phyloP scores from a whole-genome alignment of 1,140 invertebrate species.

The Temnothorax nylanderi region DNA sequence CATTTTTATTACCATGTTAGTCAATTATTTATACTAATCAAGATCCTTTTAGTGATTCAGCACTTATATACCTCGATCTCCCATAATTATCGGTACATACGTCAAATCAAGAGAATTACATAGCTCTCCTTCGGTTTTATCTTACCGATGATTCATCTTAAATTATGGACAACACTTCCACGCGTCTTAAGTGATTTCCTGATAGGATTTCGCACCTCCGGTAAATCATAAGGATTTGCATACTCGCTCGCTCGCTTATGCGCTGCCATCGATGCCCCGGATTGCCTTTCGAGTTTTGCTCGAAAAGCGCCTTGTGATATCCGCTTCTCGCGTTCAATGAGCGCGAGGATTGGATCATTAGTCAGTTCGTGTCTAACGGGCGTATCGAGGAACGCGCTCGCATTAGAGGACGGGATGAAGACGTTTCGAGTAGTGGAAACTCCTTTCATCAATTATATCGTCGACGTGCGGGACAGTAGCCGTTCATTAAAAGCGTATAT shows the following conservation, averaged over 20 bases:
- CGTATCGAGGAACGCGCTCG: constrained; percentile 64
- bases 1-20: neutral
- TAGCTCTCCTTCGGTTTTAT: constrained; percentile 12
- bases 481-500: constrained; percentile 82
- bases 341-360: constrained; percentile 53
- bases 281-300: constrained; percentile 7
- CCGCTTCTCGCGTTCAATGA: constrained; percentile 34
- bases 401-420: constrained; percentile 66
- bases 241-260: neutral
- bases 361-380: constrained; percentile 64
- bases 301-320: constrained; percentile 9
- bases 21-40: constrained; percentile 40
- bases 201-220: constrained; percentile 34
- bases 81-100: constrained; percentile 34
- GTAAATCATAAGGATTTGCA: constrained; percentile 20
- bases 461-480: constrained; percentile 77
- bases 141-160: constrained; percentile 50
- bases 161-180: constrained; percentile 41
- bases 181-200: constrained; percentile 24
- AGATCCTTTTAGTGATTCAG: constrained; percentile 37
- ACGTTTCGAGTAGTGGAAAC: constrained; percentile 68
- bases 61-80: neutral
- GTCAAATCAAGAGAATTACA: constrained; percentile 46
- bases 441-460: constrained; percentile 73
- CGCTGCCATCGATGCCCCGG: neutral